These are phyloP conservation scores for Drosophila pachea DNA, from an alignment of 1,140 invertebrate species.

Conservation along the genomic window DNA sequence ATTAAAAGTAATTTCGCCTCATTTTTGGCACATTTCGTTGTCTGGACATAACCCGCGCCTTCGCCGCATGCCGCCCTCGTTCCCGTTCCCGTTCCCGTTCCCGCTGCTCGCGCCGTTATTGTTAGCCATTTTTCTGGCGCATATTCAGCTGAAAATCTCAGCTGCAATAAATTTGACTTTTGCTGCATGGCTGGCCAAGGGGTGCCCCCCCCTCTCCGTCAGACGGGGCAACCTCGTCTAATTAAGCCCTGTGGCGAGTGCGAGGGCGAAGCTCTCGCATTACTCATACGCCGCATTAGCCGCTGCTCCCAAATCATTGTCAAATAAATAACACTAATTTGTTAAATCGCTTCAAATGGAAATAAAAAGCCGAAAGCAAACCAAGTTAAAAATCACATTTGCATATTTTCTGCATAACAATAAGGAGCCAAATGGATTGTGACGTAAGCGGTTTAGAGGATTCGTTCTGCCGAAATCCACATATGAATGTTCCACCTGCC, in stretches of 20 bases:
- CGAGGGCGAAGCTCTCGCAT: constrained; percentile 59
- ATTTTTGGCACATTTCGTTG: constrained; percentile 73
- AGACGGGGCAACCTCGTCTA: constrained; percentile 34
- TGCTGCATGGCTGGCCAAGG: constrained; percentile 69
- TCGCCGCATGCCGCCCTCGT: constrained; percentile 62
- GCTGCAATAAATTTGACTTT: constrained; percentile 74
- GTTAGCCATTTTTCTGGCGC: constrained; percentile 48
- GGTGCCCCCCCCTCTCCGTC: not conserved
- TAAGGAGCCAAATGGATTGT: constrained; percentile 70
- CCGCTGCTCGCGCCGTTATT: constrained; percentile 28
- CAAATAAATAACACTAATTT: constrained; percentile 74
- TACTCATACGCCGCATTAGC: constrained; percentile 71
- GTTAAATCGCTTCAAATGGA: constrained; percentile 48
- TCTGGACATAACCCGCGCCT: constrained; percentile 51
- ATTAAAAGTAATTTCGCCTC: constrained; percentile 74
- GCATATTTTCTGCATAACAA: constrained; percentile 75
- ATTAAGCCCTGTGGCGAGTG: constrained; percentile 45
- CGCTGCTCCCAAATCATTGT: constrained; percentile 65
- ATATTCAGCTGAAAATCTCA: constrained; percentile 63
- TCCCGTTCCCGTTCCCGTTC: constrained; percentile 10
- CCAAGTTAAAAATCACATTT: constrained; percentile 76
- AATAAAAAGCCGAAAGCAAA: constrained; percentile 38
- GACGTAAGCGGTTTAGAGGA: constrained; percentile 42
- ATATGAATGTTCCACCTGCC: constrained; percentile 9
- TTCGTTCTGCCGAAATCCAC: not conserved